These are phyloP conservation scores for Paramormyrops hopkinsi DNA, from an alignment of 2,797 vertebrate genomes.

Conservation along the genomic window DNA sequence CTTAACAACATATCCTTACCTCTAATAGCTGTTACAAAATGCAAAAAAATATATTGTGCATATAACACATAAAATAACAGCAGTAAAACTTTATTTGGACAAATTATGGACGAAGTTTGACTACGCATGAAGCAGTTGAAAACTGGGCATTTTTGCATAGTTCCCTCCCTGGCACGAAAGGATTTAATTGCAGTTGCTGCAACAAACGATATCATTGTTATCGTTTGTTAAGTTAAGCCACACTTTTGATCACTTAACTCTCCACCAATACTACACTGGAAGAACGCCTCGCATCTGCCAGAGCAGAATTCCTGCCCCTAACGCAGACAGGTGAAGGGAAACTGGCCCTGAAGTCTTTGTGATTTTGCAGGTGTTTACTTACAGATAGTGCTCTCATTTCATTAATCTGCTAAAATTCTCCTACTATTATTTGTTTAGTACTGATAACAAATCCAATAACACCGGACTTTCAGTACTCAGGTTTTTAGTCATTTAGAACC, in stretches of 20 bases:
- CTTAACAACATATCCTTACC: background rate
- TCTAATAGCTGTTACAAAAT: background rate
- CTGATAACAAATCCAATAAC: background rate
- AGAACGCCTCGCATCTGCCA: background rate
- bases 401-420: background rate
- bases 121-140: background rate
- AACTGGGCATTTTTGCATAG: background rate
- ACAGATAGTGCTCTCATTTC: background rate
- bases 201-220: background rate
- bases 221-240: background rate
- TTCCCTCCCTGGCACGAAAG: background rate
- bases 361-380: background rate
- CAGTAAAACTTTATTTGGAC: background rate
- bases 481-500: background rate
- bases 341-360: background rate
- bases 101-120: background rate
- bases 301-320: background rate
- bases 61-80: background rate
- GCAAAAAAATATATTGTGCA: background rate
- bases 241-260: background rate
- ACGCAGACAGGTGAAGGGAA: background rate
- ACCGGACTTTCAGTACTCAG: background rate
- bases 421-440: background rate
- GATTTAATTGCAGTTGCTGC: background rate
- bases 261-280: background rate